phyloP scores from a whole-genome alignment of 2,113 vertebrate genomes.

The Otis tarda region DNA sequence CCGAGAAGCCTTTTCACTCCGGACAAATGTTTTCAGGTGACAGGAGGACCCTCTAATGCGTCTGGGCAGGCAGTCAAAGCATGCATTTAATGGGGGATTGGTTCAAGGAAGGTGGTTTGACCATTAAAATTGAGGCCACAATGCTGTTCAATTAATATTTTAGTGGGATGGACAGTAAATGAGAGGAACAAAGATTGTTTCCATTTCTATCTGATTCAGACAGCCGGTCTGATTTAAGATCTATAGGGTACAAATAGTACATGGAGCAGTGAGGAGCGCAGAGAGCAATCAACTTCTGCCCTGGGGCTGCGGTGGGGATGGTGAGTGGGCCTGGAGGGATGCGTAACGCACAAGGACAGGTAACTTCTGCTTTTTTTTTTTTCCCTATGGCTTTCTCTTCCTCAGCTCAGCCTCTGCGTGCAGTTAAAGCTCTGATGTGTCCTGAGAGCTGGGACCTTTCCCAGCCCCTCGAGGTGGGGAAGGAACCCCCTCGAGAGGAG shows the following conservation, averaged over 20 bases:
- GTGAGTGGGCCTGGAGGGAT: neutral
- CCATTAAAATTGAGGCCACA: neutral
- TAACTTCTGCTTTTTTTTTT: neutral
- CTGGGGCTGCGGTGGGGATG: neutral
- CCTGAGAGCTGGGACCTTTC: neutral
- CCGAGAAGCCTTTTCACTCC: neutral
- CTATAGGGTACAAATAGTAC: neutral
- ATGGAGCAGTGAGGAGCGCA: neutral
- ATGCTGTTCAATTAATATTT: constrained; percentile 40
- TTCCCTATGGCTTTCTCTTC: neutral
- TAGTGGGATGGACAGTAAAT: constrained; percentile 10
- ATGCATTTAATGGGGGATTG: neutral
- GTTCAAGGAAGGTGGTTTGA: neutral
- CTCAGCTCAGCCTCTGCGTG: neutral
- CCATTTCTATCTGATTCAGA: neutral
- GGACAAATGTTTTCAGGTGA: neutral
- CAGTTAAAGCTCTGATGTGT: neutral
- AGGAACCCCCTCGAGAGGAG: neutral
- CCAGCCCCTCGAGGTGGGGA: neutral
- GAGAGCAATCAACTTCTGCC: neutral
- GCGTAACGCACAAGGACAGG: accelerated
- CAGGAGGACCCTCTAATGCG: neutral
- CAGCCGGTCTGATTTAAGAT: neutral
- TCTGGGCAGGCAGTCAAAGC: constrained; percentile 35
- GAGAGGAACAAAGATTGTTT: constrained; percentile 13